phyloP scores from a whole-genome alignment of 2,888 invertebrate genomes.

The Beris chalybata region DNA sequence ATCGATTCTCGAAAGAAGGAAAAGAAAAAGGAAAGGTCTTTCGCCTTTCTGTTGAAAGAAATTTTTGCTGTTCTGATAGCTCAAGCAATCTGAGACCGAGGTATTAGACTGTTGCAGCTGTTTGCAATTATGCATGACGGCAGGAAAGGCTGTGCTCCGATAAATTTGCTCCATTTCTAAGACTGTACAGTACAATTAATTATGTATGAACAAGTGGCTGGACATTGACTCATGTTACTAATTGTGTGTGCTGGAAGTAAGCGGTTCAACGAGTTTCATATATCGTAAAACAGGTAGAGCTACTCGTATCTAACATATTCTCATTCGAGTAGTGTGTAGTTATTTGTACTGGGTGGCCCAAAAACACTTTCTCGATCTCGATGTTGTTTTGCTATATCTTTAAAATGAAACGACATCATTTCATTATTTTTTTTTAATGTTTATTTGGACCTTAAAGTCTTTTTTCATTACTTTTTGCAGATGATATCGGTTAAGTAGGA shows the following conservation, averaged over 20 bases:
- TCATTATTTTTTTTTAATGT: too few relatives aligned
- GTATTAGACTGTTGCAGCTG: constrained; percentile 17
- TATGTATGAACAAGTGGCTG: constrained; percentile 16
- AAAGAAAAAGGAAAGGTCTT: constrained; percentile 19
- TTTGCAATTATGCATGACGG: constrained; percentile 28
- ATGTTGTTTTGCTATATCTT: too few relatives aligned
- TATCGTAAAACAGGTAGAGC: too few relatives aligned
- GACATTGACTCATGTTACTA: neutral
- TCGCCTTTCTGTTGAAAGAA: neutral
- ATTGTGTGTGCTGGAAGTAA: constrained; percentile 28
- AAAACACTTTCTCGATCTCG: too few relatives aligned
- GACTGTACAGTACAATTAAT: constrained; percentile 25
- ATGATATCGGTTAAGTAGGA: too few relatives aligned
- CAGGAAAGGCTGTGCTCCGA: constrained; percentile 24
- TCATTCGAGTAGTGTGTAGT: too few relatives aligned
- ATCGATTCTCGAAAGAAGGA: constrained; percentile 17
- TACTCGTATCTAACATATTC: too few relatives aligned
- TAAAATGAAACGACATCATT: too few relatives aligned
- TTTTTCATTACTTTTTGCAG: too few relatives aligned
- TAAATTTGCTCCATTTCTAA: constrained; percentile 32
- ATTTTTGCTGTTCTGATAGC: constrained; percentile 20
- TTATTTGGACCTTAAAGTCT: too few relatives aligned
- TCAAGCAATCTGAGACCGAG: neutral
- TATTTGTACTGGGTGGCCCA: too few relatives aligned
- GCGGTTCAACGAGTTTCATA: too few relatives aligned